Conservation (phyloP, 2,888 invertebrate genomes). For the Limnephilus marmoratus region DNA sequence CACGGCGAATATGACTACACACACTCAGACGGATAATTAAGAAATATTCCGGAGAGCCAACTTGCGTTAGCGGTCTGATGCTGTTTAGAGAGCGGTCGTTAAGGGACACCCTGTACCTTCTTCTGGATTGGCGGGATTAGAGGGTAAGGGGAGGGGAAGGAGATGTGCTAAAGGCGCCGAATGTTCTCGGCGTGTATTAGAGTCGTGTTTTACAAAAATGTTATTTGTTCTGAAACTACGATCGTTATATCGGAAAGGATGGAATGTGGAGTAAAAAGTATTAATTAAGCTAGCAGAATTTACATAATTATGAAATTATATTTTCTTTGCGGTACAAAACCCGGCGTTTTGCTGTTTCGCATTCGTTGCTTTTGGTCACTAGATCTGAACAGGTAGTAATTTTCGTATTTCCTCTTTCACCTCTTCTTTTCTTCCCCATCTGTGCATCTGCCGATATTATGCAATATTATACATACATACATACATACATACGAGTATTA, state of each 20-base stretch:
- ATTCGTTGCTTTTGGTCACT: neutral
- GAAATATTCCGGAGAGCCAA: conserved; percentile 60
- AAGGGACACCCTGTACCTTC: conserved; percentile 44
- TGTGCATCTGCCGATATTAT: neutral
- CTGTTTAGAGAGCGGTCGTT: conserved; percentile 47
- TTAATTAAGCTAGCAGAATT: neutral
- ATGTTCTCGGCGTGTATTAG: conserved; percentile 21
- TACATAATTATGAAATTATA: neutral
- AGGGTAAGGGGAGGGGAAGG: neutral
- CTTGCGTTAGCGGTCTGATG: conserved; percentile 45
- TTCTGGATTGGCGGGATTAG: conserved; percentile 47
- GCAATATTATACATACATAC: too few relatives aligned
- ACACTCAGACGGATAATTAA: conserved; percentile 66
- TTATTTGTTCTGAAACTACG: neutral
- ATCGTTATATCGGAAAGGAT: neutral
- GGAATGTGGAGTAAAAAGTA: neutral
- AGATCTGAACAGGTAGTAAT: neutral
- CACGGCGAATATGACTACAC: conserved; percentile 62
- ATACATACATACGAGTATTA: too few relatives aligned
- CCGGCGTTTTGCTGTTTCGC: neutral
- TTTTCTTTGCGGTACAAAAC: neutral
- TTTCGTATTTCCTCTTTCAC: neutral
- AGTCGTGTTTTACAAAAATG: conserved; percentile 2
- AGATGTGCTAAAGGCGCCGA: neutral
- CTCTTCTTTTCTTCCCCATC: neutral